Evolutionary conservation across 2,797 vertebrate species (phyloP), one percentile per base, ranked within the genome.

Genomic region (Zenarchopterus dispar): DNA sequence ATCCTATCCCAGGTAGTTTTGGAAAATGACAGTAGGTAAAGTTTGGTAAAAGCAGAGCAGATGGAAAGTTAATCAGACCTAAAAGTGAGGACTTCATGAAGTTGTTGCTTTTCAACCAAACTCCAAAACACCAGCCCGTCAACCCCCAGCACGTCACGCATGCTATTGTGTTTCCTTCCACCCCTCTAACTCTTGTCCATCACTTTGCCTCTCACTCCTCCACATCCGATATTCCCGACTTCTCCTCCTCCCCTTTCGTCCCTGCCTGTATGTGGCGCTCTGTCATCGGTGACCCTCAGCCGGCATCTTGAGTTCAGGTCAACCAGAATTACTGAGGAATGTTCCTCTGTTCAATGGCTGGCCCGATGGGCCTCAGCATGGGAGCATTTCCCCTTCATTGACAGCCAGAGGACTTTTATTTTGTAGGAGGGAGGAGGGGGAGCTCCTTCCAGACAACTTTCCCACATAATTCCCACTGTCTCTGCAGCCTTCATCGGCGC

Each of bases 321-420:
- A 94, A 76, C 89, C 86, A 90, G 92, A 94, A 89, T 93, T 92
- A 91, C 86, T 81, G 79, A 88, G 92, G 90, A 91, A 93, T 92
- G 89, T 91, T 75, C 78, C 69, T 36, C 52, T 5, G 75, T 84
- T 89, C 86, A 88, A 84, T 89, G 77, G 83, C 79, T 11, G 31
- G 62, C 68, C 65, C 63, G 73, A 73, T 73, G 69, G 69, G 88
- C 77, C 87, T 73, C 91, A 86, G 87, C 91, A 84, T 91, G 89
- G 83, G 70, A 75, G 72, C 86, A 78, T 76, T 89, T 88, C 86
- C 86, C 84, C 74, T 88, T 78, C 87, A 85, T 79, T 85, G 77
- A 86, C 84, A 82, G 76, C 80, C 76, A 73, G 81, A 67, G 78
- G 80, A 84, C 81, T 86, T 82, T 87, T 70, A 82, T 84, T 88